phyloP scores from a whole-genome alignment of 2,888 invertebrate species.

The Melanophora roralis region DNA sequence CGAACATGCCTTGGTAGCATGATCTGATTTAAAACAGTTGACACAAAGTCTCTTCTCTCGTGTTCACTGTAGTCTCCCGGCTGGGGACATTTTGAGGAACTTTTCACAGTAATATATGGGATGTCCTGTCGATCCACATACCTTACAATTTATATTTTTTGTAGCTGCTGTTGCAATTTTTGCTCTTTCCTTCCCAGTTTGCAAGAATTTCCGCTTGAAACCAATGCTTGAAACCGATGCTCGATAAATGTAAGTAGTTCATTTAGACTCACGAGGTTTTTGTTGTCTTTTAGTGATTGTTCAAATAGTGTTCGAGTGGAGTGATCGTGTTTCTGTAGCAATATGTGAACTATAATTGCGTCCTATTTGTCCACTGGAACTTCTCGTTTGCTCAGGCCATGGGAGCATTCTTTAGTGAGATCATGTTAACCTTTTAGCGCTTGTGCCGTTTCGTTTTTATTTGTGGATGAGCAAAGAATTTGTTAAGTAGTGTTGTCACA shows the following conservation, averaged over 20 bases:
- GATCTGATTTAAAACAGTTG: neutral
- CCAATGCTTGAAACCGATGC: too few species aligned
- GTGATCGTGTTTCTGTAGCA: neutral
- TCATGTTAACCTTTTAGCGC: neutral
- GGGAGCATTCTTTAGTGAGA: neutral
- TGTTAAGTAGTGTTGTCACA: neutral
- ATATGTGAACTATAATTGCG: neutral
- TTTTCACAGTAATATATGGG: too few species aligned
- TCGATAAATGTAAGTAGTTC: too few species aligned
- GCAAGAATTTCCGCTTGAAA: too few species aligned
- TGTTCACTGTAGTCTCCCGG: too few species aligned
- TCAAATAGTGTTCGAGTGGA: too few species aligned
- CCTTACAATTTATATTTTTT: neutral
- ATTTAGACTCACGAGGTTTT: too few species aligned
- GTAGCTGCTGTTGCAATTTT: neutral
- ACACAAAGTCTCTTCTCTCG: neutral
- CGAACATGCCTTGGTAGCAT: neutral
- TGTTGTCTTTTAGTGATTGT: neutral
- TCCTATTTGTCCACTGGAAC: neutral
- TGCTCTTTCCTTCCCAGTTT: too few species aligned
- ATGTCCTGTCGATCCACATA: neutral
- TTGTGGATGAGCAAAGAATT: neutral
- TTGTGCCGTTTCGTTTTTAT: slow-evolving; percentile 1
- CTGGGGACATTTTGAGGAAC: too few species aligned
- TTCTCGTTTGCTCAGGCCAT: too few species aligned